Percentiles rank a stretch among this genome's conserved stretches.
Conservation (phyloP, 2,888 invertebrate genomes). For the Chaetoderma sp. region DNA sequence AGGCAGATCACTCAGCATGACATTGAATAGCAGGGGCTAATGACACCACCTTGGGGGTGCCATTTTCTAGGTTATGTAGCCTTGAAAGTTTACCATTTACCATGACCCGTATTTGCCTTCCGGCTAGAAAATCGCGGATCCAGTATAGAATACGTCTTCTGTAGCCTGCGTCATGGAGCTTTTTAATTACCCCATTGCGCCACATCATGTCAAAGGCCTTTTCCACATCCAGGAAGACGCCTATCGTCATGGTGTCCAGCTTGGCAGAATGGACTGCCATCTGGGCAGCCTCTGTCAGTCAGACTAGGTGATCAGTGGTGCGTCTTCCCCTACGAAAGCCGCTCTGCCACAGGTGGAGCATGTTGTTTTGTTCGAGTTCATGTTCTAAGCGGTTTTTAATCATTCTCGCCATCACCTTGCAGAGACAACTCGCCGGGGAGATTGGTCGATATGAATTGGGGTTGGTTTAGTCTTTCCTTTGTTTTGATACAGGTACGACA, state of each 20-base stretch:
- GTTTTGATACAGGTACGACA: too few relatives aligned
- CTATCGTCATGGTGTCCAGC: neutral
- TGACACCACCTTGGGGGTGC: neutral
- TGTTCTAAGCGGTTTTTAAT: neutral
- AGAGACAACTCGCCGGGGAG: neutral
- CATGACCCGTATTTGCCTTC: neutral
- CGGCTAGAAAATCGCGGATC: neutral
- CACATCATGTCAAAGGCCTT: slow-evolving; percentile 4
- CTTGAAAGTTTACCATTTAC: neutral
- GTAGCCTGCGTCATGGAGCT: neutral
- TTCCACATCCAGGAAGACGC: neutral
- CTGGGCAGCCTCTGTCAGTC: neutral
- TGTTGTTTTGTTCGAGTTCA: neutral
- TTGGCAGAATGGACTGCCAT: neutral
- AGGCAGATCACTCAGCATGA: slow-evolving; percentile 1
- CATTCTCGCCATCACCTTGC: neutral
- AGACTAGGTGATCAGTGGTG: neutral
- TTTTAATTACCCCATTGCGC: neutral
- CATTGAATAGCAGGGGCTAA: neutral
- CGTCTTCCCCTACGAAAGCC: neutral
- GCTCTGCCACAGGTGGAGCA: neutral
- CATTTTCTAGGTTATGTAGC: neutral
- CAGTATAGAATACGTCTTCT: neutral
- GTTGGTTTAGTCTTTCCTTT: neutral
- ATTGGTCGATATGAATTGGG: slow-evolving; percentile 3